Base-by-base conservation (phyloP, 2,888 invertebrate species). In the Tinea trinotella region DNA sequence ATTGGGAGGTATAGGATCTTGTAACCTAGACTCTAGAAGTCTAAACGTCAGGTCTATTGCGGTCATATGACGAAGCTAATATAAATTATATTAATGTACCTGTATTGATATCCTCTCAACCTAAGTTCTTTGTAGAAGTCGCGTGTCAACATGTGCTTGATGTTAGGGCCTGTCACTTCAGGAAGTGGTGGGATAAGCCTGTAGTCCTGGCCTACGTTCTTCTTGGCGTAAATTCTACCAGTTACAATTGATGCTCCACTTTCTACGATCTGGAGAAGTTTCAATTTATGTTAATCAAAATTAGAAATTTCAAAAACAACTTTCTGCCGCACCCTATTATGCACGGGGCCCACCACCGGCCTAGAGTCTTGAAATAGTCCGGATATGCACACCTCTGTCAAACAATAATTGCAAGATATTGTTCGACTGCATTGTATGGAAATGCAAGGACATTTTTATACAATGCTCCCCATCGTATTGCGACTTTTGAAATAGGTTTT, bases 41-140 rank as follows among this genome's bases (percentile, higher is more conserved):
- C n/a, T n/a, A n/a, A n/a, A n/a, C n/a, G n/a, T n/a, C n/a, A n/a
- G n/a, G n/a, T n/a, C n/a, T n/a, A n/a, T n/a, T n/a, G n/a, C n/a
- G n/a, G n/a, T n/a, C n/a, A n/a, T n/a, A n/a, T n/a, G n/a, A n/a
- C n/a, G n/a, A 24, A 24, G 24, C 9, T 7, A 24, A 24, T 24
- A 24, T 24, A 7, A 24, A 24, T 24, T 7, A 24, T 7, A 24
- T 24, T n/a, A n/a, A 13, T 19, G 56, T 60, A 90, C 87, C 83
- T 74, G 65, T 90, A 90, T 59, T 89, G 91, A 64, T 93, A 91
- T 1, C 93, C 93, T 61, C 93, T 86, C 1, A 93, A 86, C 59
- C 89, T 83, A 48, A 93, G 72, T 65, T 92, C 92, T 60, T 89
- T 91, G 64, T 92, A 92, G 65, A 92, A 87, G 71, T 92, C 92